Evolutionary conservation across 2,113 vertebrate species (phyloP).

Genomic region (Acrocephalus kingi): DNA sequence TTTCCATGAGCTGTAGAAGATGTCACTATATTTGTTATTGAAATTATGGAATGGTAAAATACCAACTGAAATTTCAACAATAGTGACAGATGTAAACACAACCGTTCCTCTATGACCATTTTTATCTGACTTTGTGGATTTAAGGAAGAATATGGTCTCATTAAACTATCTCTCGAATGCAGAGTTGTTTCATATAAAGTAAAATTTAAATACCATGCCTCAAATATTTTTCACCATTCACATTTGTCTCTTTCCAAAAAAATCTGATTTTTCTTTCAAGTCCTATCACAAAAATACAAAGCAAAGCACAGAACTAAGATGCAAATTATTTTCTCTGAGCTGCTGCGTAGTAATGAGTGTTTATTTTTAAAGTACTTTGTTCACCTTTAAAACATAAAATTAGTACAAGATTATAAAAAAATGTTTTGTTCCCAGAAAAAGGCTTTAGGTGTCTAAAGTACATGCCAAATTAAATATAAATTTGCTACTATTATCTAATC

Average conservation of each 20-base stretch:
- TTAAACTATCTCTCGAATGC: neutral
- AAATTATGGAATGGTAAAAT: neutral
- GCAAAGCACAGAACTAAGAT: neutral
- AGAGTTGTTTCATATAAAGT: neutral
- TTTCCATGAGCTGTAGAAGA: neutral
- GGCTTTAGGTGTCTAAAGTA: neutral
- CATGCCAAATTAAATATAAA: neutral
- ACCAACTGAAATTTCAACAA: neutral
- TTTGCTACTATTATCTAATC: neutral
- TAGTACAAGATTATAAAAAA: neutral
- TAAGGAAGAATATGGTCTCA: neutral
- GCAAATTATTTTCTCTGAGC: neutral
- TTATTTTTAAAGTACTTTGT: constrained; percentile 20
- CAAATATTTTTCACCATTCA: neutral
- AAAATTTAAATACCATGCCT: neutral
- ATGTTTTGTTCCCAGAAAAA: neutral
- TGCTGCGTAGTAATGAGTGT: neutral
- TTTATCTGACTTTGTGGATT: neutral
- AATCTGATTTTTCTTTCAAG: neutral
- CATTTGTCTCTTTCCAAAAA: neutral
- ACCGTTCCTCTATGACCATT: neutral
- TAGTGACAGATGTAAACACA: neutral
- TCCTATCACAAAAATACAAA: neutral
- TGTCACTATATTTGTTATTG: neutral
- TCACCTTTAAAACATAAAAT: neutral